A percentile compares a stretch with the other conserved stretches of the same genome.
phyloP scores from a whole-genome alignment of 2,797 vertebrate genomes.

The Gymnoscopelus braueri region DNA sequence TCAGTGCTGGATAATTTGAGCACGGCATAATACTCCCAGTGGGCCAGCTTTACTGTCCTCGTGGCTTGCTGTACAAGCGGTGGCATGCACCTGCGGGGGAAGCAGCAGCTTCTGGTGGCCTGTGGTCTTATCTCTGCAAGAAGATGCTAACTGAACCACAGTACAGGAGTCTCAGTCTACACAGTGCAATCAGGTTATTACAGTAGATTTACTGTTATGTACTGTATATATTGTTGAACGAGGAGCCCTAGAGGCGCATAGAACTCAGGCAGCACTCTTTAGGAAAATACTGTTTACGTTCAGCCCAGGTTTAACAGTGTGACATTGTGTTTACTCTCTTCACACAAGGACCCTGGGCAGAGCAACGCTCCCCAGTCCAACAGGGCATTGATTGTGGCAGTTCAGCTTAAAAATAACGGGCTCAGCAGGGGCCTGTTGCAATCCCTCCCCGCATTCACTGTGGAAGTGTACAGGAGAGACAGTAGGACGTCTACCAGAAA shows the following conservation, averaged over 20 bases:
- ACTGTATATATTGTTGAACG: neutral
- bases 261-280: no score
- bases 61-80: no score
- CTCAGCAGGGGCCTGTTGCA: conserved; percentile 56
- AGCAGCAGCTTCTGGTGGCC: no score
- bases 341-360: conserved; percentile 37
- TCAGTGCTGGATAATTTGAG: no score
- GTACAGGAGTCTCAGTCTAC: no score
- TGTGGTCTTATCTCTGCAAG: no score
- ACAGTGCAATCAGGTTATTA: no score
- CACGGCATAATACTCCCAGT: no score
- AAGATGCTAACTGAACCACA: no score
- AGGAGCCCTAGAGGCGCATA: neutral
- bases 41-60: no score
- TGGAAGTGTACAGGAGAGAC: conserved; percentile 69
- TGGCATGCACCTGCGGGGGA: no score
- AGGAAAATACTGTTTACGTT: neutral
- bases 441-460: conserved; percentile 49
- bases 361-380: conserved; percentile 18
- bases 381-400: conserved; percentile 44
- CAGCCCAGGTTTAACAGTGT: neutral
- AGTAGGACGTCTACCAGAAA: conserved; percentile 67
- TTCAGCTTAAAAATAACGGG: conserved; percentile 67
- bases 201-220: no score
- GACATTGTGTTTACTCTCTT: conserved; percentile 52